phyloP scores from a whole-genome alignment of 2,113 vertebrate species.

The Podiceps cristatus region DNA sequence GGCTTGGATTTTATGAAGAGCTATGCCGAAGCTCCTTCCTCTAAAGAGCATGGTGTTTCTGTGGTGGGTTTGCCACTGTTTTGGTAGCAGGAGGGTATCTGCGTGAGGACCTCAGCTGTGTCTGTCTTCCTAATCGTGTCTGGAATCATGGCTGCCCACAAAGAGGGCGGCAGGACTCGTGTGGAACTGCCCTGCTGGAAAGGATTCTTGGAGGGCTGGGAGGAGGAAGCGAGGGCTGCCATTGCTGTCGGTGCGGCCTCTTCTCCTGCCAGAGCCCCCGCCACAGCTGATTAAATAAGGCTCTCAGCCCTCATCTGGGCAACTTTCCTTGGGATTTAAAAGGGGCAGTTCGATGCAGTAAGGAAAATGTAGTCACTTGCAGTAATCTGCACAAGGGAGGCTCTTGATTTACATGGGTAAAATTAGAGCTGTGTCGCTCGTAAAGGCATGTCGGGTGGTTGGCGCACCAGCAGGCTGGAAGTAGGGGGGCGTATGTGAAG shows the following conservation, averaged over 20 bases:
- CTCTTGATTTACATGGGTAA: not conserved
- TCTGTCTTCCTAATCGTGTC: accelerated
- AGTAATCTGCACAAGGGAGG: not conserved
- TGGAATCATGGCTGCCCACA: not conserved
- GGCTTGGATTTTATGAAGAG: accelerated
- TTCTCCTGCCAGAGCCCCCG: not conserved
- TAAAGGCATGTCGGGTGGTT: accelerated
- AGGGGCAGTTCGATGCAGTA: too few relatives aligned
- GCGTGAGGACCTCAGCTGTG: accelerated
- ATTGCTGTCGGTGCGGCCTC: accelerated
- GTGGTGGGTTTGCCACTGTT: not conserved
- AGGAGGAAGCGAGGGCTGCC: not conserved
- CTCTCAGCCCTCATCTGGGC: not conserved
- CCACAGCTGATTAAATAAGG: not conserved
- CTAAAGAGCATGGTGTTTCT: not conserved
- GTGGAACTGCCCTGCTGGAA: not conserved
- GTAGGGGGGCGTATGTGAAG: accelerated
- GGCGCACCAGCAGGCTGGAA: not conserved
- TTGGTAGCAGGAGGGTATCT: not conserved
- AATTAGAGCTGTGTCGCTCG: accelerated
- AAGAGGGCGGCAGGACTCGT: accelerated
- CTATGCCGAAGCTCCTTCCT: not conserved
- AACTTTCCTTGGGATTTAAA: accelerated
- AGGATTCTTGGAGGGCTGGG: not conserved
- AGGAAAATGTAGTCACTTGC: not conserved